phyloP scores from a whole-genome alignment of 1,140 invertebrate species.

The Drosophila trapezifrons region DNA sequence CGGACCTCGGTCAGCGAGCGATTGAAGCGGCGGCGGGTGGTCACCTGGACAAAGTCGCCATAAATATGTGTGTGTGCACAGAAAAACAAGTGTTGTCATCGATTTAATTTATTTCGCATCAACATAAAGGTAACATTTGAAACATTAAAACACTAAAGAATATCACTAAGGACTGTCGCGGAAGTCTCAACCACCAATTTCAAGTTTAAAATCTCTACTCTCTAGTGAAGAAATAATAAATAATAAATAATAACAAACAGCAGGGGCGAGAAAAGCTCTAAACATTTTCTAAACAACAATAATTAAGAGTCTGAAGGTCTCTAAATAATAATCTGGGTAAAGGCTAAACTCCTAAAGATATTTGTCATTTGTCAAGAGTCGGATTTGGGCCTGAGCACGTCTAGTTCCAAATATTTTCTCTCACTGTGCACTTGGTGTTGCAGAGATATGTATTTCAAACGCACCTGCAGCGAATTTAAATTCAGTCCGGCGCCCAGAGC shows the following conservation, averaged over 20 bases:
- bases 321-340: too few species aligned
- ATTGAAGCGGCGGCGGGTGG: slow-evolving; percentile 85
- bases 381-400: slow-evolving; percentile 7
- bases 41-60: slow-evolving; percentile 52
- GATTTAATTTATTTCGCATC: slow-evolving; percentile 24
- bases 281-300: background rate
- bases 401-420: slow-evolving; percentile 28
- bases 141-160: background rate
- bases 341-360: background rate
- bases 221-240: background rate
- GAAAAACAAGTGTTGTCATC: slow-evolving; percentile 3
- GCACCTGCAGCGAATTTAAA: slow-evolving; percentile 75
- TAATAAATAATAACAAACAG: slow-evolving; percentile 13
- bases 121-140: slow-evolving; percentile 8
- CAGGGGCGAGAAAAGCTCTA: background rate
- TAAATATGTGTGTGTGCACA: background rate
- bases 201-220: background rate
- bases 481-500: slow-evolving; percentile 66
- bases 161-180: background rate
- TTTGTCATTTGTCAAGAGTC: slow-evolving; percentile 5
- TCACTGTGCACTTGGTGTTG: slow-evolving; percentile 22
- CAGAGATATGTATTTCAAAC: slow-evolving; percentile 22
- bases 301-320: background rate
- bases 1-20: slow-evolving; percentile 88
- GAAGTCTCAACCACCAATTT: too few species aligned